These are phyloP conservation scores for Cygnus olor DNA, from an alignment of 2,797 vertebrate genomes.

Conservation along the genomic window DNA sequence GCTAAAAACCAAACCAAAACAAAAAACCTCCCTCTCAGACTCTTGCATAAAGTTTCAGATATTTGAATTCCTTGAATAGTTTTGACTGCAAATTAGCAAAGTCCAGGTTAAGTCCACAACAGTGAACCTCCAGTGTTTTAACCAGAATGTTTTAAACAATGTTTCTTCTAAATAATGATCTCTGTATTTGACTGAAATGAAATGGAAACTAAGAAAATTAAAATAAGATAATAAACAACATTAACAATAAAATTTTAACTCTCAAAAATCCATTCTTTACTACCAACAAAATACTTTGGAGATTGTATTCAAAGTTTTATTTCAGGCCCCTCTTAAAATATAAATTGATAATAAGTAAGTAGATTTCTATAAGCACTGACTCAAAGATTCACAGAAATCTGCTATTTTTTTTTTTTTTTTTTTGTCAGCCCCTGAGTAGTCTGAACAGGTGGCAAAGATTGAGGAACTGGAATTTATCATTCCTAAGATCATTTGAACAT, in stretches of 20 bases:
- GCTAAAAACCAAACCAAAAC: neutral
- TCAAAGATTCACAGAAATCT: neutral
- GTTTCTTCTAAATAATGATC: neutral
- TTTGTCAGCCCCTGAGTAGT: neutral
- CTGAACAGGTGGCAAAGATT: neutral
- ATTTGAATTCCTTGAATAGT: neutral
- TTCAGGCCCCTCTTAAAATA: neutral
- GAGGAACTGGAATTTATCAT: neutral
- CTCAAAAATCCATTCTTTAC: neutral
- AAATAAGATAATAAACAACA: neutral
- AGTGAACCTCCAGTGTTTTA: neutral
- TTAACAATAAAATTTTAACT: neutral
- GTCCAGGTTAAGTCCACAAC: neutral
- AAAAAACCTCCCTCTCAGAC: neutral
- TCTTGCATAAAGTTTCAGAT: neutral
- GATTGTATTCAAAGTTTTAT: neutral
- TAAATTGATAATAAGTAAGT: neutral
- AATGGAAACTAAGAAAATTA: neutral
- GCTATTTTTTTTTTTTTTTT: neutral
- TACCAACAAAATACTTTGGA: neutral
- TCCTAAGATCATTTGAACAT: neutral
- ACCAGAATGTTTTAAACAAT: neutral
- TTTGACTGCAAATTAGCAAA: neutral
- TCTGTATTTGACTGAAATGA: slow-evolving; percentile 31
- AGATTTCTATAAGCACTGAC: neutral